Evolutionary conservation across 2,888 invertebrate genomes (phyloP).

Genomic region (Myathropa florea): DNA sequence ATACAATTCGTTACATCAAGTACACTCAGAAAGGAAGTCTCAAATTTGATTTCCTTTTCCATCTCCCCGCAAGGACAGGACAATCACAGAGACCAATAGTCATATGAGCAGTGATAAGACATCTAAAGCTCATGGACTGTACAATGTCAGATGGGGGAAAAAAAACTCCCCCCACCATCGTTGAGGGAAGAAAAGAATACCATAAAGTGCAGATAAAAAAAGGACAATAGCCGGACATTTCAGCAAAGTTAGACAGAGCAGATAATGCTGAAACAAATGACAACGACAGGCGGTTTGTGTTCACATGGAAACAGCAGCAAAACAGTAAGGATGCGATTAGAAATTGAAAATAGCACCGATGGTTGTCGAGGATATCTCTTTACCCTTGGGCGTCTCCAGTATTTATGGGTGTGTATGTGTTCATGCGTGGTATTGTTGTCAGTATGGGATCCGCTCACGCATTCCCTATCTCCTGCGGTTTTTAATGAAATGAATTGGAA

Average conservation of each 20-base stretch:
- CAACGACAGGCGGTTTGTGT: slow-evolving; percentile 26
- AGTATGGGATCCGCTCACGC: slow-evolving; percentile 1
- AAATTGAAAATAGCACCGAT: slow-evolving; percentile 54
- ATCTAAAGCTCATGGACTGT: not conserved
- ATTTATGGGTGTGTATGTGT: not conserved
- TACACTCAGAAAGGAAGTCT: not conserved
- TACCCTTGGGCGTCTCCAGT: not conserved
- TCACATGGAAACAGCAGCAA: not conserved
- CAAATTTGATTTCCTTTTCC: not conserved
- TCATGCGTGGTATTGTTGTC: not conserved
- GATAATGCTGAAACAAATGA: slow-evolving; percentile 31
- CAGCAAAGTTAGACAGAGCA: slow-evolving; percentile 34
- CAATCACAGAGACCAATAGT: not conserved
- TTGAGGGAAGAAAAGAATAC: not conserved
- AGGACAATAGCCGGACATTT: slow-evolving; percentile 61
- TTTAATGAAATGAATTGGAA: slow-evolving; percentile 62
- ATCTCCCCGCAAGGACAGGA: not conserved
- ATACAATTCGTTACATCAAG: not conserved
- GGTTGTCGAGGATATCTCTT: slow-evolving; percentile 33
- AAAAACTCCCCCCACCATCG: not conserved
- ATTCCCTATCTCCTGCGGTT: slow-evolving; percentile 34
- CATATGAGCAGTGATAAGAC: slow-evolving; percentile 1
- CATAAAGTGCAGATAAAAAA: slow-evolving; percentile 58
- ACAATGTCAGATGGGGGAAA: not conserved
- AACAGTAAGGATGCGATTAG: slow-evolving; percentile 57